These are phyloP conservation scores for Anhinga rufa DNA, from an alignment of 2,113 vertebrate species.

Conservation along the genomic window DNA sequence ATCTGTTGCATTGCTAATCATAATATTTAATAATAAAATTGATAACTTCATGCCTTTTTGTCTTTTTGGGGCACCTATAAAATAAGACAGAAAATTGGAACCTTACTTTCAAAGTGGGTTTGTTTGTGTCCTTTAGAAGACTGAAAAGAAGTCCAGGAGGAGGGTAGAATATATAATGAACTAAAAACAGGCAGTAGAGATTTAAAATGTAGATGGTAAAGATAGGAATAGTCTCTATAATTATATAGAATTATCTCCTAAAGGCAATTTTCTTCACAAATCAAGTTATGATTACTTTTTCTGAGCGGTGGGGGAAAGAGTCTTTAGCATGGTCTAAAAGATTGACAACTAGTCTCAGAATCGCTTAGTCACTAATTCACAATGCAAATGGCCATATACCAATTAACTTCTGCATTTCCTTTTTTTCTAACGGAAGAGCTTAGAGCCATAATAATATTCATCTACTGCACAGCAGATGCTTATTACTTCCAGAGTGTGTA, in stretches of 20 bases:
- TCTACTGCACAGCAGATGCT: neutral
- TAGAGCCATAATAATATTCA: neutral
- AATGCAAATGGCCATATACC: neutral
- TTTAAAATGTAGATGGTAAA: neutral
- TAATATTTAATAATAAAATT: neutral
- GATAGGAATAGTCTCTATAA: neutral
- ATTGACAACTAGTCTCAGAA: neutral
- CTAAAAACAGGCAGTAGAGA: neutral
- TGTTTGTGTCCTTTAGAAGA: neutral
- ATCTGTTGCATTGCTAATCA: neutral
- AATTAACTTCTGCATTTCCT: neutral
- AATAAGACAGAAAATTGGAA: neutral
- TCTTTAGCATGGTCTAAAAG: neutral
- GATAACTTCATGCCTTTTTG: neutral
- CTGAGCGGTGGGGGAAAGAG: neutral
- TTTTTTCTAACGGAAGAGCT: neutral
- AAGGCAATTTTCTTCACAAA: neutral
- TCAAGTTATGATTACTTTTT: neutral
- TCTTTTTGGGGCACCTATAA: neutral
- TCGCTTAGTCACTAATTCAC: neutral
- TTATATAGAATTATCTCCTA: neutral
- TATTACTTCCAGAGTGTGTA: neutral
- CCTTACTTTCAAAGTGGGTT: neutral
- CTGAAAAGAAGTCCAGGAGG: neutral
- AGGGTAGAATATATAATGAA: neutral